Evolutionary conservation across 2,888 invertebrate species (phyloP).

Genomic region (Eupithecia vulgata): DNA sequence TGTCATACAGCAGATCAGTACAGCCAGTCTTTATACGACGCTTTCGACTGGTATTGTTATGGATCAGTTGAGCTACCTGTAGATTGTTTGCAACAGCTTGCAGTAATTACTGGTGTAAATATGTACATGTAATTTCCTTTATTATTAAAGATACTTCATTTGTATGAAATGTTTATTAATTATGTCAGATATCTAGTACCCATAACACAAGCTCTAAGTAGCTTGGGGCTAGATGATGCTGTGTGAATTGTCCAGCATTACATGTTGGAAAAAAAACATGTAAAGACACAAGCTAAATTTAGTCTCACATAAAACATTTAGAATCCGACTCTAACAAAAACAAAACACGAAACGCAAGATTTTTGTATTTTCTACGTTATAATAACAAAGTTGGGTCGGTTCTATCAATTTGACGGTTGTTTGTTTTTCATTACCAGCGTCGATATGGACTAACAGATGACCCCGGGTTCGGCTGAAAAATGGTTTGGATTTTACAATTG

Average conservation of each 20-base stretch:
- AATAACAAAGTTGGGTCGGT: constrained; percentile 35
- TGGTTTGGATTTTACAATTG: not conserved
- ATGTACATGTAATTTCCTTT: too few relatives aligned
- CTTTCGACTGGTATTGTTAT: too few relatives aligned
- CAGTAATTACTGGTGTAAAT: too few relatives aligned
- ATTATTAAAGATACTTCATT: too few relatives aligned
- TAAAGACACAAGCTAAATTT: not conserved
- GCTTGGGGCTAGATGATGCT: not conserved
- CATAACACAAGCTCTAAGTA: not conserved
- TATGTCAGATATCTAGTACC: not conserved
- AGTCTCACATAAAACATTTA: constrained; percentile 2
- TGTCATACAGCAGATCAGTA: too few relatives aligned
- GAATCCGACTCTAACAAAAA: not conserved
- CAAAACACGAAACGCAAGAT: constrained; percentile 8
- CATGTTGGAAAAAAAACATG: not conserved
- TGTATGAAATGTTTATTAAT: too few relatives aligned
- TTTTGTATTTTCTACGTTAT: constrained; percentile 38
- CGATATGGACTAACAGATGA: constrained; percentile 14
- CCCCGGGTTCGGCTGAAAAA: not conserved
- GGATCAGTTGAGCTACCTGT: too few relatives aligned
- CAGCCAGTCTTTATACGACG: too few relatives aligned
- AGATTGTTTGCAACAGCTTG: too few relatives aligned
- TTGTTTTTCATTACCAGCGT: constrained; percentile 38
- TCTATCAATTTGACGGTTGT: constrained; percentile 37
- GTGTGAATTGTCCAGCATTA: not conserved